Evolutionary conservation across 1,140 invertebrate species (phyloP), one percentile per base, ranked within the genome.

Genomic region (Eupristina koningsbergeri): DNA sequence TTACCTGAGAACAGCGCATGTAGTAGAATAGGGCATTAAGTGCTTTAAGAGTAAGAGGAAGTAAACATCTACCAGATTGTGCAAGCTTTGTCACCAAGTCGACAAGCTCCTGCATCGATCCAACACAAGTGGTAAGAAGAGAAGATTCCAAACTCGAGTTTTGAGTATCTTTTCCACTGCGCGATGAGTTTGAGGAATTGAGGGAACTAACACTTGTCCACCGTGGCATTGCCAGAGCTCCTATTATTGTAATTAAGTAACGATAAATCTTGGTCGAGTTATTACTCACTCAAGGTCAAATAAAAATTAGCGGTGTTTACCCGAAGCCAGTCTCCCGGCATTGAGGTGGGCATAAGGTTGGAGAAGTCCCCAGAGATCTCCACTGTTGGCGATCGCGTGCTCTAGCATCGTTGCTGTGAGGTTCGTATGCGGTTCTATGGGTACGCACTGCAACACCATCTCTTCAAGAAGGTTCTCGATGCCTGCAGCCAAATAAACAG

Each of bases 341-440:
- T 97, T 97, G 1, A 98, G 92, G 91, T 98, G 97, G 39, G 97
- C 97, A 89, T 97, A 98, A 0, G 97, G 97, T 88, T 98, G 97
- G 41, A 98, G 90, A 31, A 98, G 90, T 0, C 97, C 97, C 97
- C 97, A 98, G 26, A 98, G 93, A 89, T 98, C 97, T 0, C 96
- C 96, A 87, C 96, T 97, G 89, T 95, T 96, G 26, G 97, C 96
- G 75, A 98, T 97, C 19, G 96, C 96, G 87, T 96, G 95, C 89
- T 98, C 97, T 81, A 98, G 92, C 85, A 67, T 96, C 95, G 67
- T 58, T n/a, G 81, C 75, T 0, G 96, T 96, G 29, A 97, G 92
- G 36, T 95, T 94, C 2, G 94, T 93, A 76, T 95, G 93, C 3
- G 94, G 92, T 61, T 96, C 95, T 47, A 92, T 92, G 31, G 95